Evolutionary conservation across 2,113 vertebrate species (phyloP).

Genomic region (Rallus limicola): DNA sequence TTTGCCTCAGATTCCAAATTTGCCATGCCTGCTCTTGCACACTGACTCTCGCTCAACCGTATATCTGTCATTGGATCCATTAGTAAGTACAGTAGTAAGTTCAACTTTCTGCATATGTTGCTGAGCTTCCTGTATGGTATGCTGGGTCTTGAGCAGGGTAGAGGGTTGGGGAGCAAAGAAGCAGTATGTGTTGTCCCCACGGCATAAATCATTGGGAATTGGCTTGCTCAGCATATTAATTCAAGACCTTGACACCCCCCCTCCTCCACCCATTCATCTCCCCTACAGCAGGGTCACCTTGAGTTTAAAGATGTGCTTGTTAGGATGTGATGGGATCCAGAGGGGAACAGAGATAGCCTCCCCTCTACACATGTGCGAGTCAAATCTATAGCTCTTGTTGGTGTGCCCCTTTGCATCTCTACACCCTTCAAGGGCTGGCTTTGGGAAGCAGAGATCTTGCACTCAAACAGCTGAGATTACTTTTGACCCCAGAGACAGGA

Average conservation of each 20-base stretch:
- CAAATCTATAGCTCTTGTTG: background rate
- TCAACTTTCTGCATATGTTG: slow-evolving; percentile 37
- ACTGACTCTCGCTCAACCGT: background rate
- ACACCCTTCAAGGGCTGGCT: background rate
- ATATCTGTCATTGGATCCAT: slow-evolving; percentile 64
- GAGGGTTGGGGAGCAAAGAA: slow-evolving; percentile 27
- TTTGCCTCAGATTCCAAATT: slow-evolving; percentile 65
- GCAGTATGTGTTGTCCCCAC: background rate
- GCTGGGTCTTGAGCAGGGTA: background rate
- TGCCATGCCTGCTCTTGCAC: slow-evolving; percentile 48
- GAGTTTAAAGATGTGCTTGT: slow-evolving; percentile 53
- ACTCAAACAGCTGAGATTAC: background rate
- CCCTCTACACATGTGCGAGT: background rate
- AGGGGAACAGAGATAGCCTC: background rate
- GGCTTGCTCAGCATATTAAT: slow-evolving; percentile 33
- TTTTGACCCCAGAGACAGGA: background rate
- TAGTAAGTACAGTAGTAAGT: slow-evolving; percentile 58
- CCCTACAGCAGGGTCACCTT: slow-evolving; percentile 28
- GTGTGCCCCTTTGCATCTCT: background rate
- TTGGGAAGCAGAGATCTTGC: background rate
- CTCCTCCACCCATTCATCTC: slow-evolving; percentile 26
- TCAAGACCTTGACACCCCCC: background rate
- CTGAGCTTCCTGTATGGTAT: slow-evolving; percentile 8
- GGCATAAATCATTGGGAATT: slow-evolving; percentile 31
- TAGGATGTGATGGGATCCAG: slow-evolving; percentile 7